These are phyloP conservation scores for Nymphalis polychloros DNA, from an alignment of 2,888 invertebrate species.

Conservation along the genomic window DNA sequence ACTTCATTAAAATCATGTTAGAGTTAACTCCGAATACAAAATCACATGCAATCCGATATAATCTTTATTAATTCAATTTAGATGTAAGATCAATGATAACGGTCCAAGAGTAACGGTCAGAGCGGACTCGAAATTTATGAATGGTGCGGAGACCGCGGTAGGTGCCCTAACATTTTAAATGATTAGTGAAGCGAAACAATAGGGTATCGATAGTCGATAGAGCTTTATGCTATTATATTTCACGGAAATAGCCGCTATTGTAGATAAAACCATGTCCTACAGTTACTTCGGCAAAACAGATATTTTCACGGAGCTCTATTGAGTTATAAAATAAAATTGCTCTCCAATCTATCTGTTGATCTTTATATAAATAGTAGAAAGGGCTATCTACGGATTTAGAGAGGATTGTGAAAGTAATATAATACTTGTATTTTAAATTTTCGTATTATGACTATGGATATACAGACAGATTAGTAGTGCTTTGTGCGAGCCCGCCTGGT, in stretches of 20 bases:
- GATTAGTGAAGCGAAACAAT: conserved; percentile 48
- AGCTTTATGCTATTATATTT: conserved; percentile 42
- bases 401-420: conserved; percentile 8
- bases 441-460: not conserved
- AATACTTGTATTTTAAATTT: not conserved
- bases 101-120: conserved; percentile 67
- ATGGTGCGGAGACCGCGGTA: conserved; percentile 62
- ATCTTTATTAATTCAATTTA: conserved; percentile 55
- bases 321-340: conserved; percentile 41
- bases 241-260: conserved; percentile 41
- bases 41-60: conserved; percentile 37
- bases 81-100: conserved; percentile 61
- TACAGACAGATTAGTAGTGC: too few species aligned
- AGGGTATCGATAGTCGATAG: conserved; percentile 40
- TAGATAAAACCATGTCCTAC: conserved; percentile 40
- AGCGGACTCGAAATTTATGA: conserved; percentile 66
- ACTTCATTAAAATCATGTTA: conserved; percentile 26
- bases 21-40: conserved; percentile 16
- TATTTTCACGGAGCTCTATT: conserved; percentile 38
- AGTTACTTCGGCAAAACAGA: conserved; percentile 32
- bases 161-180: conserved; percentile 53
- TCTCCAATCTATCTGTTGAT: conserved; percentile 17
- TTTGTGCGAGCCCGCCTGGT: too few species aligned
- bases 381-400: not conserved
- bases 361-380: conserved; percentile 12